Evolutionary conservation across 1,140 invertebrate genomes (phyloP), one percentile per base, ranked within the genome.

Genomic region (Calephelis nemesis): DNA sequence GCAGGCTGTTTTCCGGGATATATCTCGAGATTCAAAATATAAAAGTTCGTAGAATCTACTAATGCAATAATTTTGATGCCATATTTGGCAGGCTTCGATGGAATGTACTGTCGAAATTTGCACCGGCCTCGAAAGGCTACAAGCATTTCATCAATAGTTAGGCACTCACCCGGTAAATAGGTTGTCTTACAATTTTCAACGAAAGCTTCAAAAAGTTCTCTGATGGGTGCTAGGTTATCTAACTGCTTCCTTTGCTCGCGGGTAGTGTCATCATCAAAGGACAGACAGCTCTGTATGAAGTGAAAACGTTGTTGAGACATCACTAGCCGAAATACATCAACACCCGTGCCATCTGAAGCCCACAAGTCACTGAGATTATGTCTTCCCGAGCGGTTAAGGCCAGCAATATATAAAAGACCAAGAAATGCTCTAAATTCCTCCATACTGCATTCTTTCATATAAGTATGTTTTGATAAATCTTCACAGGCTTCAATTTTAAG

Each of bases 1-100:
- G 73, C 71, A n/a, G 83, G 80, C 74, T 89, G 81, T 68, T 82
- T 81, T 47, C 84, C 84, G 11, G 69, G 52, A 74, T 86, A 87
- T 12, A 85, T 69, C 70, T 84, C 77, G n/a, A 84, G 50, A 66
- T 84, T 83, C 6, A 19, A 39, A 11, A 71, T 79, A 65, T 47
- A 60, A 50, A 67, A 66, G n/a, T 67, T 62, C 12, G 52, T 40
- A n/a, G 67, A 12, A 39, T 69, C 67, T 45, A 52, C 13, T 42
- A 69, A 69, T 12, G 60, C 60, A 62, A 72, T 69, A 15, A 76
- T 76, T 54, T 76, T 78, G 7, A 13, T 12, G 5, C 49, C 49
- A 50, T 50, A 50, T 50, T 50, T 30, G 19, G 19, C 19, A 19
- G 19, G 19, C 19, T 19, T 19, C 19, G 19, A 19, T 19, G 19